Evolutionary conservation across 1,140 invertebrate species (phyloP), one percentile per base, ranked within the genome.

Genomic region (Trachymyrmex septentrionalis): DNA sequence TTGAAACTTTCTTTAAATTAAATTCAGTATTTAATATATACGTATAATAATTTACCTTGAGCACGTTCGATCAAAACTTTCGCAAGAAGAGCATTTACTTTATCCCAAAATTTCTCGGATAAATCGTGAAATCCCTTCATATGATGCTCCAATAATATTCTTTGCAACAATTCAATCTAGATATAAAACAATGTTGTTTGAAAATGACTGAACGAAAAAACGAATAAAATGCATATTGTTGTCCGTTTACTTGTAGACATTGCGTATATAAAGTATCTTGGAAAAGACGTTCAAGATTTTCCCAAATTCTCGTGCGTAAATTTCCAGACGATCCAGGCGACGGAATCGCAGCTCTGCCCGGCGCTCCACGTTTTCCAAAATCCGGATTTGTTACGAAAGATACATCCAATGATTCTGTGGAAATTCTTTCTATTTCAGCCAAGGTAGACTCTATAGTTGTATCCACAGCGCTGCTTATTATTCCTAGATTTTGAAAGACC

Each of bases 221-320:
- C 0, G 34, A n/a, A 44, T 53, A 12, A 69, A 21, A 59, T n/a
- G 27, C 3, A 80, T 63, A 44, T 44, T 61, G 53, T 86, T 21
- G 90, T 85, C 95, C 48, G 95, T 91, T 94, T 92, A 97, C 96
- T 94, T 98, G 97, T 90, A 96, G 95, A 94, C 97, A 97, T 75
- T 96, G 96, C 63, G 96, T 96, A 90, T 96, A 97, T 72, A 98
- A 96, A 78, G 96, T 96, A 81, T 97, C 96, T 87, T 97, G 97
- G 92, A 98, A 97, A 27, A 97, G 92, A 93, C 97, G 97, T 94
- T 98, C 97, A 91, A 98, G 96, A 89, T 97, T 97, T 86, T 96
- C 96, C 97, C 98, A 98, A 50, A 98, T 96, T 88, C 96, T 96
- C 59, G 96, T 96, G 57, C 97, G 94, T 90, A 98, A 97, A 89